These are phyloP conservation scores for Eutrigla gurnardus DNA, from an alignment of 2,797 vertebrate genomes.

Conservation along the genomic window DNA sequence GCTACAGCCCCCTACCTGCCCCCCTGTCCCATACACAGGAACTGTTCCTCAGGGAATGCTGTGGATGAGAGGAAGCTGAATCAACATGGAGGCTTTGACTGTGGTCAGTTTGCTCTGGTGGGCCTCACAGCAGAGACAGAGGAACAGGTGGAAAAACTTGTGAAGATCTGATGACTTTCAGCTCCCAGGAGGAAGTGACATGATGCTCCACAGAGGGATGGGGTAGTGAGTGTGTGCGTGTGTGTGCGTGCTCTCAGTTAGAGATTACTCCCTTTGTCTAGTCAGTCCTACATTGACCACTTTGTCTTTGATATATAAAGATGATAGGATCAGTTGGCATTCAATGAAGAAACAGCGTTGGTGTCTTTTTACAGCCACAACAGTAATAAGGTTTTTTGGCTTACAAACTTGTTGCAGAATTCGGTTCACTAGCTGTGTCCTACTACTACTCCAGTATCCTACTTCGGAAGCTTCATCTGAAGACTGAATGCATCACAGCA, in stretches of 20 bases:
- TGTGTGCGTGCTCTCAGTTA: conserved; percentile 59
- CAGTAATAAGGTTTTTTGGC: too few relatives aligned
- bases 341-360: background rate
- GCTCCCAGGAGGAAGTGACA: conserved; percentile 79
- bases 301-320: conserved; percentile 47
- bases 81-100: conserved; percentile 79
- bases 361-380: background rate
- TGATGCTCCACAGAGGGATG: conserved; percentile 55
- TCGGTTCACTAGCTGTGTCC: too few relatives aligned
- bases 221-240: conserved; percentile 39
- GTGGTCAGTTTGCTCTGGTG: conserved; percentile 58
- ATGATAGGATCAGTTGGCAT: background rate
- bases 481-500: too few relatives aligned
- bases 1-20: conserved; percentile 22
- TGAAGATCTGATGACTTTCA: conserved; percentile 67
- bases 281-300: conserved; percentile 10
- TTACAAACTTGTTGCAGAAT: too few relatives aligned
- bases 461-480: too few relatives aligned
- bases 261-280: conserved; percentile 5
- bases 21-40: conserved; percentile 43
- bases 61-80: conserved; percentile 81
- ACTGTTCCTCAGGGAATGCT: conserved; percentile 69
- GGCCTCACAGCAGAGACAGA: conserved; percentile 60
- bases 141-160: conserved; percentile 82
- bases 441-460: too few relatives aligned